Conservation (phyloP, 2,113 vertebrate genomes). For the Ctenodactylus gundi region DNA sequence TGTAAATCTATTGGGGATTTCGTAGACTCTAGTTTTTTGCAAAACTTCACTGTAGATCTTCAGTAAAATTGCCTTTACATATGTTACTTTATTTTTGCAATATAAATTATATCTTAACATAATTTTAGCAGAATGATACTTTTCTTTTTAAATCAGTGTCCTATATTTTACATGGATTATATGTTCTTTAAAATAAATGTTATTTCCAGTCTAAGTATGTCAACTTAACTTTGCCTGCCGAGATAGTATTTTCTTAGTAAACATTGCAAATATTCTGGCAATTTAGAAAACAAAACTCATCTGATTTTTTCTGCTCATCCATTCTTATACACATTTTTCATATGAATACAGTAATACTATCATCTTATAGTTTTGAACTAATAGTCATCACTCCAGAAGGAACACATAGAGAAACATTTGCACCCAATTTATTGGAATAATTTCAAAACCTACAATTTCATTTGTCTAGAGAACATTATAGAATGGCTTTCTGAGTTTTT, state of each 20-base stretch:
- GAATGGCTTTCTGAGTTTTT: neutral
- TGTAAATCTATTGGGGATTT: neutral
- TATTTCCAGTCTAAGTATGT: neutral
- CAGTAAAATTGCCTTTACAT: neutral
- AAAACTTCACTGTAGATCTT: neutral
- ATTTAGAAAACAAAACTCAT: neutral
- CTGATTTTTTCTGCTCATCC: neutral
- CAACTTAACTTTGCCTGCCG: neutral
- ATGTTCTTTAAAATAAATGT: neutral
- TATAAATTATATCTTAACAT: neutral
- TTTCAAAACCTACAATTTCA: neutral
- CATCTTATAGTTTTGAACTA: neutral
- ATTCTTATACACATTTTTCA: neutral
- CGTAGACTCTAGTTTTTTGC: neutral
- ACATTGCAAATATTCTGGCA: neutral
- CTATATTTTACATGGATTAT: neutral
- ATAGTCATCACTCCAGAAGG: neutral
- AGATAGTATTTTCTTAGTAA: neutral
- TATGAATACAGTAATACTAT: neutral
- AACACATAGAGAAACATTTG: neutral
- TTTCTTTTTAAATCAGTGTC: neutral
- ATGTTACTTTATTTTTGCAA: neutral
- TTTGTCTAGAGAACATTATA: neutral
- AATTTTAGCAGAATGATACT: neutral
- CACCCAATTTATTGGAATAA: neutral